Conservation (phyloP, 2,888 invertebrate genomes). For the Trissolcus brochymenae region DNA sequence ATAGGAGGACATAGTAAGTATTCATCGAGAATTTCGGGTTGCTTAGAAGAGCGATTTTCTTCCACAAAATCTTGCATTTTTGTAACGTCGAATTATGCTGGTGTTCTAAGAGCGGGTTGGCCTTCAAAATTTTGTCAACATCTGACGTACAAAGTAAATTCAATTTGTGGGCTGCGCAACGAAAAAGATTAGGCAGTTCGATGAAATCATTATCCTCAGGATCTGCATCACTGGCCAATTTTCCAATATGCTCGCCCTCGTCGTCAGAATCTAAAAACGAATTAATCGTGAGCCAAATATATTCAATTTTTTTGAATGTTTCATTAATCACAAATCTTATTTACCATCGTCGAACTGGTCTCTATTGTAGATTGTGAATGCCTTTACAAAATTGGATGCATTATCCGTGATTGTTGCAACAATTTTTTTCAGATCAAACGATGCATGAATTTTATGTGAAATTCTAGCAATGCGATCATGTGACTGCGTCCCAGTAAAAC, state of each 20-base stretch:
- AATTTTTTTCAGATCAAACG: conserved; percentile 2
- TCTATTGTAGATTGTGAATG: not conserved
- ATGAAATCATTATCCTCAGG: not conserved
- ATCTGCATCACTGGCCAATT: not conserved
- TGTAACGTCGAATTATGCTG: too few relatives aligned
- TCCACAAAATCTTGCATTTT: not conserved
- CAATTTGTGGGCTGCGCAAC: not conserved
- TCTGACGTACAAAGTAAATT: not conserved
- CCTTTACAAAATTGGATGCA: conserved; percentile 6
- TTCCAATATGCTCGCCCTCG: not conserved
- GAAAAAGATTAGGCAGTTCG: not conserved
- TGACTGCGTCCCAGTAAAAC: conserved; percentile 3
- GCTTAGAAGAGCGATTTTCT: not conserved
- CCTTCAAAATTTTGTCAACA: too few relatives aligned
- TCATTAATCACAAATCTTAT: too few relatives aligned
- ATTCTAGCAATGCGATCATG: conserved; percentile 9
- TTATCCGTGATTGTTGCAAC: conserved; percentile 7
- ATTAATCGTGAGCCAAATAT: too few relatives aligned
- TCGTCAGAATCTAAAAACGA: conserved; percentile 8
- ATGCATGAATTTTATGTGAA: not conserved
- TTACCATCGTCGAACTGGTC: not conserved
- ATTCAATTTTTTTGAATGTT: too few relatives aligned
- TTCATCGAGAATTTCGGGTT: not conserved
- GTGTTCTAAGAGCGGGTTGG: too few relatives aligned
- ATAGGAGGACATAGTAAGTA: not conserved